These are phyloP conservation scores for Heliconius cydno DNA, from an alignment of 2,888 invertebrate species.

Conservation along the genomic window DNA sequence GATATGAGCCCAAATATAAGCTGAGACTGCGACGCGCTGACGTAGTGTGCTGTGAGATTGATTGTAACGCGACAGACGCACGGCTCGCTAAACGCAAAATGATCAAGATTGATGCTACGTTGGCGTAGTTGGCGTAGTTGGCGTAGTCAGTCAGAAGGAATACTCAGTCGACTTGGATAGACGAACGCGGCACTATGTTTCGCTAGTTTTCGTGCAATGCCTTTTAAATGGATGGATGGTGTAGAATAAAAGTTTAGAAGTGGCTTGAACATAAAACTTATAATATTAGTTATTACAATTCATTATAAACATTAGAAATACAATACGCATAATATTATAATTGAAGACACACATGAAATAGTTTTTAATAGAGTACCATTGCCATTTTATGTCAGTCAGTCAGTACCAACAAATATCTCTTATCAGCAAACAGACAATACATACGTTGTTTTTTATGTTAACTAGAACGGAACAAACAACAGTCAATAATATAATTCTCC, in stretches of 20 bases:
- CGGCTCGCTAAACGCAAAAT: constrained; percentile 22
- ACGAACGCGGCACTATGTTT: background rate
- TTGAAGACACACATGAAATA: too few species aligned
- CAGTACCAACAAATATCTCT: background rate
- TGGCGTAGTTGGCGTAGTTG: background rate
- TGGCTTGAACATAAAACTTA: background rate
- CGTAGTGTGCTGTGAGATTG: constrained; percentile 39
- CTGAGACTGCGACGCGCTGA: constrained; percentile 3
- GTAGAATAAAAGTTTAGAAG: too few species aligned
- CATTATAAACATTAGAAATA: too few species aligned
- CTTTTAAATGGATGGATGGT: background rate
- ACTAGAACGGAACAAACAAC: background rate
- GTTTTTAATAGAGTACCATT: background rate
- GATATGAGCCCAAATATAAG: constrained; percentile 11
- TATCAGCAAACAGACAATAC: background rate
- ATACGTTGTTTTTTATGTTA: background rate
- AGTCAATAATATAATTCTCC: background rate
- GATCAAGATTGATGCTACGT: constrained; percentile 39
- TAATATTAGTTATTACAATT: background rate
- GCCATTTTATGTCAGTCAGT: background rate
- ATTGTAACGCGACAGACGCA: constrained; percentile 33
- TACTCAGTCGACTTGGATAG: background rate
- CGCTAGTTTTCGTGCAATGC: background rate
- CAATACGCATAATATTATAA: background rate
- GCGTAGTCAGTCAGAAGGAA: background rate